Evolutionary conservation across 2,113 vertebrate genomes (phyloP).

Genomic region (Mirounga angustirostris): DNA sequence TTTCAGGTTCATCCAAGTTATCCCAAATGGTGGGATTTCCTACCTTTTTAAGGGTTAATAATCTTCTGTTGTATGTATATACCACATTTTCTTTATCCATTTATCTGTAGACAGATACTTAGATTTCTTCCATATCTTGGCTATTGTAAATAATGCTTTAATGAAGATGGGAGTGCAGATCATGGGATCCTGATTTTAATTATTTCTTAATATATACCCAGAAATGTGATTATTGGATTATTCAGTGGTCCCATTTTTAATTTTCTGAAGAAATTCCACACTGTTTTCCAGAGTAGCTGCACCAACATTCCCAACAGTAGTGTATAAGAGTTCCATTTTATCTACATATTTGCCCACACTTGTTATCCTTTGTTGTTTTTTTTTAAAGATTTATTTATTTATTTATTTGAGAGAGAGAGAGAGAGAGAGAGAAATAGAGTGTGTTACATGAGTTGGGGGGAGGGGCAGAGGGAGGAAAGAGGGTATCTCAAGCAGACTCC

Average conservation of each 20-base stretch:
- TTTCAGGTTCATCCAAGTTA: background rate
- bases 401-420: background rate
- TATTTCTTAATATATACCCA: background rate
- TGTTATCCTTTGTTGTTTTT: background rate
- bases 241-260: slow-evolving; percentile 29
- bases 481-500: background rate
- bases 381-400: background rate
- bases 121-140: background rate
- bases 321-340: background rate
- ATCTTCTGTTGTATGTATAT: background rate
- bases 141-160: background rate
- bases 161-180: background rate
- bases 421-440: background rate
- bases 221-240: background rate
- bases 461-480: background rate
- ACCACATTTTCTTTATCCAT: background rate
- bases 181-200: background rate
- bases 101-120: background rate
- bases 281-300: background rate
- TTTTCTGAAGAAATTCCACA: background rate
- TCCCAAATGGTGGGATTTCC: background rate
- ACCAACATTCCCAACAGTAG: background rate
- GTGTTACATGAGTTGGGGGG: background rate
- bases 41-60: background rate
- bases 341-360: background rate